These are phyloP conservation scores for Gymnorhina tibicen DNA, from an alignment of 2,113 vertebrate species.

Conservation along the genomic window DNA sequence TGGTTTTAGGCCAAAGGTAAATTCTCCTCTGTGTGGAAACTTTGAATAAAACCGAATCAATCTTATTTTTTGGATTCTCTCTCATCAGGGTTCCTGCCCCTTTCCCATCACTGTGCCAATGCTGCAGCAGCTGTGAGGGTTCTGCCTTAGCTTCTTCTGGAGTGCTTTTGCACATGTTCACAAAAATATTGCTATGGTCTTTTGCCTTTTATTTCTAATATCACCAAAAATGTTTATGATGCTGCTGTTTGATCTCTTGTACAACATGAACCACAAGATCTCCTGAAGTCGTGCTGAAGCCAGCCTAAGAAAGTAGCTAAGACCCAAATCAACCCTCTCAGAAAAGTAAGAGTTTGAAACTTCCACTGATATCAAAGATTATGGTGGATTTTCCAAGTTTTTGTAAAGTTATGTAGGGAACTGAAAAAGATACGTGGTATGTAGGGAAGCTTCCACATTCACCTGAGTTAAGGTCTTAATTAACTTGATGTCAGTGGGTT, in stretches of 20 bases:
- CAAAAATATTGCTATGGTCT: neutral
- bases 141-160: neutral
- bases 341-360: neutral
- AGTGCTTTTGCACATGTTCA: neutral
- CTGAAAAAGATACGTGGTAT: fast-evolving
- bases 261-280: neutral
- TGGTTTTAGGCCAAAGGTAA: slow-evolving; percentile 32
- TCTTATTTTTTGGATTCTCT: neutral
- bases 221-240: neutral
- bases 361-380: neutral
- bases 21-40: slow-evolving; percentile 14
- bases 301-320: neutral
- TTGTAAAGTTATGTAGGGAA: neutral
- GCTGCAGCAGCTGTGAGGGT: neutral
- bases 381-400: neutral
- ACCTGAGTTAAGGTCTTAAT: neutral
- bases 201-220: neutral
- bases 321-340: neutral
- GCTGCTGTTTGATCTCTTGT: neutral
- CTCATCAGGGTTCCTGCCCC: neutral
- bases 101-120: neutral
- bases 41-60: neutral
- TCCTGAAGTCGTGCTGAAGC: neutral
- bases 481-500: neutral
- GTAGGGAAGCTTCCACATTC: neutral